Conservation (phyloP, 2,888 invertebrate species). For the Malthinus flaveolus region DNA sequence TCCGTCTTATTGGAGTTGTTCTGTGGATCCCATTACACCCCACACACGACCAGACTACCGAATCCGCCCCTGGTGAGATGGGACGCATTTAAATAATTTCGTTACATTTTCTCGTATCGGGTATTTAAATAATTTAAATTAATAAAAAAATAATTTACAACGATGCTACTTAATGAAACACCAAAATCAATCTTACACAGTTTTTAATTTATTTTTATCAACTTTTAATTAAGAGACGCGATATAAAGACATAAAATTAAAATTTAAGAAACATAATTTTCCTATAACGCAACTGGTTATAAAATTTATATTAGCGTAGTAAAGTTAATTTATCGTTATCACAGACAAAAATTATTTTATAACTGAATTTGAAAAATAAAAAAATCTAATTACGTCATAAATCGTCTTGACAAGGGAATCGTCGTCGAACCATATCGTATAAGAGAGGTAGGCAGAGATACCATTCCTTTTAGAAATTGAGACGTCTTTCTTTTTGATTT, state of each 20-base stretch:
- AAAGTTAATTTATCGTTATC: slow-evolving; percentile 23
- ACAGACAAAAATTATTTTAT: slow-evolving; percentile 12
- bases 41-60: no score
- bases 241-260: slow-evolving; percentile 4
- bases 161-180: no score
- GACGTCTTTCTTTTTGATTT: neutral
- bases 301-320: slow-evolving; percentile 18
- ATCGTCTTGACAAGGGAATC: slow-evolving; percentile 1
- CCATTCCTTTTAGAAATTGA: slow-evolving; percentile 1
- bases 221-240: slow-evolving; percentile 2
- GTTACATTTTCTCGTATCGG: no score
- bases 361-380: slow-evolving; percentile 16
- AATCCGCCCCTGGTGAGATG: no score
- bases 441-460: neutral
- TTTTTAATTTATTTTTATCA: neutral
- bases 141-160: no score
- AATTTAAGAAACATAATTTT: slow-evolving; percentile 1
- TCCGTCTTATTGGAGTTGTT: no score
- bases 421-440: neutral
- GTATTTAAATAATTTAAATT: no score
- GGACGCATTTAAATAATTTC: no score
- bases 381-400: slow-evolving; percentile 2
- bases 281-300: neutral
- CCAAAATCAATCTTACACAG: no score
- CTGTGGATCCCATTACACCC: no score